These are phyloP conservation scores for Hormiphora californensis DNA, from an alignment of 37 sponge, comb jelly and placozoan species.

Conservation along the genomic window DNA sequence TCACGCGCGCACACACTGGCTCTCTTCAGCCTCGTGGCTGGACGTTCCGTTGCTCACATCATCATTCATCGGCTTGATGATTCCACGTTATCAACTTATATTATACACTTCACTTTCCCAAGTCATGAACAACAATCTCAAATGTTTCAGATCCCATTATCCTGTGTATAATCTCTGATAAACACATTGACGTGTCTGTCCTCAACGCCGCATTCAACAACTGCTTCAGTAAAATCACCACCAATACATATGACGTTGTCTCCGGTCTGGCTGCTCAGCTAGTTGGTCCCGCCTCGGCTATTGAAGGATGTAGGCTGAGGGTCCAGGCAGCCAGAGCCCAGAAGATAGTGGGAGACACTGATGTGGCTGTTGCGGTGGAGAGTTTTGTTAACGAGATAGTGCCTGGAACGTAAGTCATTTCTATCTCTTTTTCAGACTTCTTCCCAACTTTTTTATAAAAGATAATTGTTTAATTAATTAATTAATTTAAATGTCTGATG, in stretches of 20 bases:
- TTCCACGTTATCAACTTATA: no score
- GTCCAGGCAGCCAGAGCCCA: conserved; percentile 18
- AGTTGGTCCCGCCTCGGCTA: background rate
- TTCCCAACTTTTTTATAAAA: background rate
- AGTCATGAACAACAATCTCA: no score
- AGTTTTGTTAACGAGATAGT: background rate
- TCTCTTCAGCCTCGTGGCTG: no score
- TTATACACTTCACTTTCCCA: no score
- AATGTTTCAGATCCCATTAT: background rate
- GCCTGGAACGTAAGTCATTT: conserved; percentile 28
- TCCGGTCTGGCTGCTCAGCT: conserved; percentile 12
- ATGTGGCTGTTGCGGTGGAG: background rate
- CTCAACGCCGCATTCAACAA: background rate
- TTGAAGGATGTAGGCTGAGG: background rate
- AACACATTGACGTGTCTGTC: background rate
- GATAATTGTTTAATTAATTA: background rate
- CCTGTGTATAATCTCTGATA: conserved; percentile 8
- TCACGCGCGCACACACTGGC: no score
- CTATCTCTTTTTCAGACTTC: background rate
- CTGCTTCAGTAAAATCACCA: background rate
- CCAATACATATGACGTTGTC: background rate
- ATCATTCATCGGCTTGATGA: no score
- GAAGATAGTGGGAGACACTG: background rate
- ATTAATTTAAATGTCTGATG: background rate
- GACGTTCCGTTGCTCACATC: no score